Percentiles rank a stretch among this genome's conserved stretches.
Evolutionary conservation across 2,797 vertebrate genomes (phyloP).

Genomic region (Decapterus maruadsi): DNA sequence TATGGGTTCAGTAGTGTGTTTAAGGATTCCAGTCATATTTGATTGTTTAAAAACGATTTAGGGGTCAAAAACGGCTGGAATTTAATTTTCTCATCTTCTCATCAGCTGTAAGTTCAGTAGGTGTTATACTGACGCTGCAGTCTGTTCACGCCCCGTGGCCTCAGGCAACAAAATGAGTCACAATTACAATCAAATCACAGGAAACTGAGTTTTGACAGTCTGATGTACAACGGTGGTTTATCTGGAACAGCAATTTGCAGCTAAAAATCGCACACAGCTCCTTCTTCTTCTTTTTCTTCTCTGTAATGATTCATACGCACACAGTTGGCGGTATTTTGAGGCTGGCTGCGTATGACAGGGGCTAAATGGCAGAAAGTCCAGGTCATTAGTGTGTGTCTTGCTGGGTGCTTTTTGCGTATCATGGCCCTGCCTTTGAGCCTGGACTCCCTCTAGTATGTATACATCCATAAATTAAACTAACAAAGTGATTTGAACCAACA

Average conservation of each 20-base stretch:
- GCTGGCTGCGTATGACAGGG: slow-evolving; percentile 60
- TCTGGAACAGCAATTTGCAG: slow-evolving; percentile 9
- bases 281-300: slow-evolving; percentile 11
- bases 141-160: background rate
- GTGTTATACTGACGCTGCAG: background rate
- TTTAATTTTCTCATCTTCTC: background rate
- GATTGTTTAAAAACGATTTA: no score
- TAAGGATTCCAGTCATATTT: no score
- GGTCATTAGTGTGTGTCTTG: slow-evolving; percentile 69
- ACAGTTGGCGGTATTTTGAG: slow-evolving; percentile 78
- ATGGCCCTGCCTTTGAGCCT: slow-evolving; percentile 43
- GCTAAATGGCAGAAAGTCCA: slow-evolving; percentile 69
- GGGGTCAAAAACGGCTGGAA: no score
- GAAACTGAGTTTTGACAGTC: background rate
- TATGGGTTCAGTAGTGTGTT: no score
- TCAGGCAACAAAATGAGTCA: background rate
- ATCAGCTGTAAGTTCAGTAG: background rate
- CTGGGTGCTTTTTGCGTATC: slow-evolving; percentile 54
- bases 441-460: slow-evolving; percentile 24
- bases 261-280: slow-evolving; percentile 11
- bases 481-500: slow-evolving; percentile 4
- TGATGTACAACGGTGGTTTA: background rate
- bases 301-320: slow-evolving; percentile 76
- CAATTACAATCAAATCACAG: background rate
- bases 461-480: slow-evolving; percentile 8